Base-by-base conservation (phyloP, 2,888 invertebrate genomes). In the Harpalus rufipes region DNA sequence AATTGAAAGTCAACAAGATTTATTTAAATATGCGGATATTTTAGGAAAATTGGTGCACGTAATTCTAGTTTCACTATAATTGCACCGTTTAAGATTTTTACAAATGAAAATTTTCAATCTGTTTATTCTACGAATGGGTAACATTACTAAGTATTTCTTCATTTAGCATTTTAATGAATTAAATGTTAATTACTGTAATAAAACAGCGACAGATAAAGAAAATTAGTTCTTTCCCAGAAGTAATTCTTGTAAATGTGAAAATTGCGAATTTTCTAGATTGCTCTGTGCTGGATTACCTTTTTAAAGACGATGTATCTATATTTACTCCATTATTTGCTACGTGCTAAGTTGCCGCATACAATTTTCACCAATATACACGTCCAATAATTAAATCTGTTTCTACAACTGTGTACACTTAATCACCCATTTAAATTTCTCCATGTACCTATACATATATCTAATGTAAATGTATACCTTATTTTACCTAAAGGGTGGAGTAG, bases 161-260 rank as follows among this genome's bases (percentile, higher is more conserved):
- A 86, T 86, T 85, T 86, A 86, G 87, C 85, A 86, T 86, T 86
- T 87, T 86, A 87, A 87, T 87, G 86, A 86, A 86, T 86, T 86
- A 85, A 86, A 86, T 86, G 86, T 86, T 86, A 87, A 86, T 86
- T 87, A 18, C 59, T 81, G 84, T 78, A 84, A 85, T 86, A 85
- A 85, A 86, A 85, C 85, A 58, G 25, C 85, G 83, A 56, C 6
- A 74, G 81, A 74, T 78, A 84, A 82, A 82, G 80, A 68, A 72
- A 56, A 61, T 63, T 79, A 39, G 39, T 59, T n/a, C 32, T 25
- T 79, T 81, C 81, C 25, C n/a, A 63, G 81, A 81, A 81, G 63
- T 65, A 83, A 74, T 82, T 39, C 41, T 58, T 56, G 51, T 65
- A 74, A 41, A 86, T 86, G 86, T 82, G 85, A 86, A 86, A 85